phyloP scores from a whole-genome alignment of 1,140 invertebrate genomes.

The Sycophaga agraensis region DNA sequence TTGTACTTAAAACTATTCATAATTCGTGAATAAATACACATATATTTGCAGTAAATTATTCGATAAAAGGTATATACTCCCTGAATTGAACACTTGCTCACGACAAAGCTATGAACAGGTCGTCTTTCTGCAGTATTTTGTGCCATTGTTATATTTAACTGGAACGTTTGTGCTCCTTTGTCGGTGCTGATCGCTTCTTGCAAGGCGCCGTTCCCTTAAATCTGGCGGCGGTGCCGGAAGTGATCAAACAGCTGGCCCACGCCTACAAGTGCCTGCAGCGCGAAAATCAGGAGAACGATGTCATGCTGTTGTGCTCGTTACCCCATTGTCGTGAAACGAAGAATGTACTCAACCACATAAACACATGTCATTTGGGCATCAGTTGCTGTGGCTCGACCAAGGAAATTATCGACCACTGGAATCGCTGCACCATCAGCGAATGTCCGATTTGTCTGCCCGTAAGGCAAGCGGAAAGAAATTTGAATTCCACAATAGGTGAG shows the following conservation, averaged over 20 bases:
- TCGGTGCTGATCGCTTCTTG: constrained; percentile 21
- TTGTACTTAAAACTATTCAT: no score
- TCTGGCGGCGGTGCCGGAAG: constrained; percentile 7
- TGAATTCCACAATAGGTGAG: constrained; percentile 10
- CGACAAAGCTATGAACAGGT: no score
- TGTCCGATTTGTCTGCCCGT: constrained; percentile 23
- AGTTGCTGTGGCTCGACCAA: constrained; percentile 21
- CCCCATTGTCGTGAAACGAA: constrained; percentile 25
- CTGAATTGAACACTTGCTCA: no score
- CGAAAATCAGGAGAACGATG: constrained; percentile 26
- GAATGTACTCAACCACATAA: constrained; percentile 18
- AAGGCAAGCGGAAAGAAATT: constrained; percentile 19
- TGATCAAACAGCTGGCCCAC: constrained; percentile 27
- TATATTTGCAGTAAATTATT: no score
- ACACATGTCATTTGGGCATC: constrained; percentile 12
- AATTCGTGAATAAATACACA: no score
- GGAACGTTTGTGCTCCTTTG: no score
- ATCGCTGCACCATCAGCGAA: constrained; percentile 12
- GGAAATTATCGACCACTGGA: constrained; percentile 27
- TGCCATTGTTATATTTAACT: no score
- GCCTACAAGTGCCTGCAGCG: constrained; percentile 26
- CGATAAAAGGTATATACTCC: no score
- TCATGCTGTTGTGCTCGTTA: constrained; percentile 25
- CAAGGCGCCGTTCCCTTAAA: constrained; percentile 15
- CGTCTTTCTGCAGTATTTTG: no score